Evolutionary conservation across 2,113 vertebrate species (phyloP).

Genomic region (Talpa occidentalis): DNA sequence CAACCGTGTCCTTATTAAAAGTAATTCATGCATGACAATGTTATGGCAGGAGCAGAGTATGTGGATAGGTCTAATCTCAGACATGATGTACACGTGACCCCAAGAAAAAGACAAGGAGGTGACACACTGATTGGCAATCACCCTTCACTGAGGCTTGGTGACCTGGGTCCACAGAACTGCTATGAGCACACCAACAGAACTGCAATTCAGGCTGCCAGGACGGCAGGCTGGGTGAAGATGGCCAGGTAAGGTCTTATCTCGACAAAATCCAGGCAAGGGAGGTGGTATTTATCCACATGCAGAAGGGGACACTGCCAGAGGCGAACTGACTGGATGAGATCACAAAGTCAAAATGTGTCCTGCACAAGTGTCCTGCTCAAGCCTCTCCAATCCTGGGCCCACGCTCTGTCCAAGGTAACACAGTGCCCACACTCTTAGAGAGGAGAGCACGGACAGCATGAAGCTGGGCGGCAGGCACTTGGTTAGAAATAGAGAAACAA

Average conservation of each 20-base stretch:
- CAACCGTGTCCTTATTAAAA: background rate
- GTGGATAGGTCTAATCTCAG: background rate
- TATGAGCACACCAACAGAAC: background rate
- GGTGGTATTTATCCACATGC: background rate
- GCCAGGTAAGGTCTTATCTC: background rate
- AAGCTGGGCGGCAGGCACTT: background rate
- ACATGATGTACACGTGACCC: background rate
- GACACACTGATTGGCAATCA: background rate
- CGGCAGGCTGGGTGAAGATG: background rate
- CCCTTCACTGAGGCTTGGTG: background rate
- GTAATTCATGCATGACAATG: background rate
- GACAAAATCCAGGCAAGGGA: background rate
- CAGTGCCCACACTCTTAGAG: background rate
- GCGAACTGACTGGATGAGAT: background rate
- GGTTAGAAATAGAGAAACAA: background rate
- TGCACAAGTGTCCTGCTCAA: too few species aligned
- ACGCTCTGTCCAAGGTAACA: background rate
- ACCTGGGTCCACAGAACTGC: background rate
- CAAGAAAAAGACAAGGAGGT: background rate
- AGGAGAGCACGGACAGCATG: background rate
- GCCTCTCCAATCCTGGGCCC: background rate
- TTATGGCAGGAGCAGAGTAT: slow-evolving; percentile 1
- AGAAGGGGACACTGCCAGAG: background rate
- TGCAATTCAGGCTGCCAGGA: background rate
- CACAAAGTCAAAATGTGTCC: background rate